Conservation (phyloP, 2,113 vertebrate species). For the Columbina picui region DNA sequence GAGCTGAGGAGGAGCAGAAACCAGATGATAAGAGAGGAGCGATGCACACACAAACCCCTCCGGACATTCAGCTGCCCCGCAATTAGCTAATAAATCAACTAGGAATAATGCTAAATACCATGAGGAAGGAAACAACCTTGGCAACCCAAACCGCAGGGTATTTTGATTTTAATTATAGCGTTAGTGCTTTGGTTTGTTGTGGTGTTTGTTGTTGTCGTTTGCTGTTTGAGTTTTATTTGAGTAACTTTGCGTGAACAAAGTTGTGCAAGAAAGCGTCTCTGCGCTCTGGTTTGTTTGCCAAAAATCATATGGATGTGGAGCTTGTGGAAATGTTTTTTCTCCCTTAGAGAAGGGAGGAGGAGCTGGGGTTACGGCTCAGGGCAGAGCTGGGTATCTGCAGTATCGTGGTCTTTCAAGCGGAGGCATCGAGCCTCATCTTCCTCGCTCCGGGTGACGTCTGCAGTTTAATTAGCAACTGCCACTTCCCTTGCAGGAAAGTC, state of each 20-base stretch:
- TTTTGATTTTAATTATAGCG: neutral
- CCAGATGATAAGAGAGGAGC: neutral
- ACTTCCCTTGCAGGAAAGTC: constrained; percentile 22
- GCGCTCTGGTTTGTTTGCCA: neutral
- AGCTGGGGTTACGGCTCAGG: neutral
- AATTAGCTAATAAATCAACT: constrained; percentile 47
- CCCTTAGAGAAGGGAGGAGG: neutral
- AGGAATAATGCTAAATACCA: constrained; percentile 32
- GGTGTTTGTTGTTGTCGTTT: neutral
- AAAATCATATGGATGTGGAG: neutral
- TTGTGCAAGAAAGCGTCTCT: neutral
- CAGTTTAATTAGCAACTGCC: constrained; percentile 53
- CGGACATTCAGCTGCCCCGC: neutral
- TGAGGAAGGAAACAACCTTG: neutral
- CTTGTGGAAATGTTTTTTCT: neutral
- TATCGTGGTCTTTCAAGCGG: neutral
- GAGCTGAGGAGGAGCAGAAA: neutral
- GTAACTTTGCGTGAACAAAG: neutral
- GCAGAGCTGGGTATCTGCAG: neutral
- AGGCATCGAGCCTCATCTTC: neutral
- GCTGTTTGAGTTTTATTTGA: neutral
- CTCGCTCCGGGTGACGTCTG: neutral
- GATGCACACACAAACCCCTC: neutral
- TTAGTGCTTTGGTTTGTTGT: neutral
- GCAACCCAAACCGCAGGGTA: neutral